Evolutionary conservation across 2,113 vertebrate species (phyloP).

Genomic region (Hypocryptadius cinnamomeus): DNA sequence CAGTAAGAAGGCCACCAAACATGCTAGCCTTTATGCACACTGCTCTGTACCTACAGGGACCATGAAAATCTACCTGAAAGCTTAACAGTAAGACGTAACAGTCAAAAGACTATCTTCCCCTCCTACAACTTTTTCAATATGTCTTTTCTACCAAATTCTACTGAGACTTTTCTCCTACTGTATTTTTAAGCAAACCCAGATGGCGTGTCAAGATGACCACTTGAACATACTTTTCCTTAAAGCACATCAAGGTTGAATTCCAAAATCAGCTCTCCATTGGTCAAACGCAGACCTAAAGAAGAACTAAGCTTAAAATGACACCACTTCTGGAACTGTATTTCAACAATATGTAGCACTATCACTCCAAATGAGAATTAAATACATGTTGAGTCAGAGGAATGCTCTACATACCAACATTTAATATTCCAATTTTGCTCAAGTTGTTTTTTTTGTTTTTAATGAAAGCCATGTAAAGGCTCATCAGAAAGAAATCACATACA

Average conservation of each 20-base stretch:
- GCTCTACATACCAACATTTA: neutral
- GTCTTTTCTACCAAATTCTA: neutral
- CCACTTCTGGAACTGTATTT: neutral
- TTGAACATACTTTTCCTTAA: neutral
- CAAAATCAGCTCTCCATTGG: neutral
- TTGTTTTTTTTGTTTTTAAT: neutral
- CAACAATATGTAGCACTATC: neutral
- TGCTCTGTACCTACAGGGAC: neutral
- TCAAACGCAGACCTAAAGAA: neutral
- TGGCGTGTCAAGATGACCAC: neutral
- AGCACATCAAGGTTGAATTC: neutral
- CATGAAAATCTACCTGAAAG: neutral
- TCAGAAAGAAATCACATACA: neutral
- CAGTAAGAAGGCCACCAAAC: neutral
- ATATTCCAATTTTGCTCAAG: neutral
- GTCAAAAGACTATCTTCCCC: neutral
- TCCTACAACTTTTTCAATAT: neutral
- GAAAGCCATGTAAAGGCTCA: neutral
- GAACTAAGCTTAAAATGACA: neutral
- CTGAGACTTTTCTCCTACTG: neutral
- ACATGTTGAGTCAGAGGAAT: neutral
- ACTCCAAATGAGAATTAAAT: neutral
- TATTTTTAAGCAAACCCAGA: neutral
- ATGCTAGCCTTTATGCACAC: neutral
- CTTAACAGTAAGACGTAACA: neutral